phyloP scores from a whole-genome alignment of 1,140 invertebrate genomes.

The Ceratosolen fusciceps region DNA sequence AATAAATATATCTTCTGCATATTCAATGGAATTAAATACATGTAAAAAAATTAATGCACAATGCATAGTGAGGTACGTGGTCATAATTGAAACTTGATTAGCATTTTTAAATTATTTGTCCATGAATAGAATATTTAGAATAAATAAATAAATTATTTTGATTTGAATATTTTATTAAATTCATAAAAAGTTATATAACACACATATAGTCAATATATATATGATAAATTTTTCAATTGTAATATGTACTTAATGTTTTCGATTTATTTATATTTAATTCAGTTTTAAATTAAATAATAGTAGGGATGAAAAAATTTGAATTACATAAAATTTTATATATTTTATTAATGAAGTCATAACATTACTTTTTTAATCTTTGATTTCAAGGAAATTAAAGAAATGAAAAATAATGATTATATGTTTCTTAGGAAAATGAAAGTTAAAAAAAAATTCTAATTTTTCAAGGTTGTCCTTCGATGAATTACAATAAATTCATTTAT shows the following conservation, averaged over 20 bases:
- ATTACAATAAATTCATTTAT: too few species aligned
- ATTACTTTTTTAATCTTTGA: too few species aligned
- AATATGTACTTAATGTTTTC: not conserved
- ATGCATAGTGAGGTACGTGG: not conserved
- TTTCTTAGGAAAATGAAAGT: too few species aligned
- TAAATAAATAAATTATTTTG: not conserved
- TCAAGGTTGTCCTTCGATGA: too few species aligned
- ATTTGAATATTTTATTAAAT: not conserved
- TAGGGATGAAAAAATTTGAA: too few species aligned
- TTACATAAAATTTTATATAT: too few species aligned
- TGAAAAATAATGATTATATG: too few species aligned
- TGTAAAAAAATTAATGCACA: not conserved
- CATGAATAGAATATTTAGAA: not conserved
- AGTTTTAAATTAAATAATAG: not conserved
- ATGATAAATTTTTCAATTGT: not conserved
- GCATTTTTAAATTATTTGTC: conserved; percentile 30
- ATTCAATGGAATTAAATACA: not conserved
- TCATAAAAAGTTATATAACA: not conserved
- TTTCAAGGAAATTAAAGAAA: too few species aligned
- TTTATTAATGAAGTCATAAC: too few species aligned
- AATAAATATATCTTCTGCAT: not conserved
- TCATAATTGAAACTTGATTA: not conserved
- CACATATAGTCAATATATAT: not conserved
- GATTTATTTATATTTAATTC: not conserved
- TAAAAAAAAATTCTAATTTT: too few species aligned